Evolutionary conservation across 2,888 invertebrate genomes (phyloP), one percentile per base, ranked within the genome.

Genomic region (Tolmerus cingulatus): DNA sequence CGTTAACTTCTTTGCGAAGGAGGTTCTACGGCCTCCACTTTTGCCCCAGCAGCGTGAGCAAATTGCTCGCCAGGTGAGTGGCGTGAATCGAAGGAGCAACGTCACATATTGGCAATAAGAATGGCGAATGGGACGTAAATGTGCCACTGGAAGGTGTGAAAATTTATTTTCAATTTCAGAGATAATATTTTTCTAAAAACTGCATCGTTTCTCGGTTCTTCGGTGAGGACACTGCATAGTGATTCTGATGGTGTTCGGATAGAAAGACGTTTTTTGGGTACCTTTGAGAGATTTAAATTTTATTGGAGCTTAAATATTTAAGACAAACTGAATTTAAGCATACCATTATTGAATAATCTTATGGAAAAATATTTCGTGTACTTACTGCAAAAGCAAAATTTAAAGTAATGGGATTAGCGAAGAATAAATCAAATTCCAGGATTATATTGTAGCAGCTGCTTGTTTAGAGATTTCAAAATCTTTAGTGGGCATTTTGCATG

Each of bases 91-190:
- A 37, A 43, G 5, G 12, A 78, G 23, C 77, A 40, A 77, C 37
- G 34, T 43, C 43, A 23, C 78, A 78, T 78, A 78, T 43, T 55
- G 46, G 27, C 81, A 55, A 55, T 81, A 34, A 55, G 27, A 55
- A 55, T 55, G 16, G 51, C 55, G 55, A 55, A 81, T 81, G 81
- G 51, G 16, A 76, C 37, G 19, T 37, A 81, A 51, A 34, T n/a
- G 51, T 81, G 46, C 51, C 23, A 51, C 55, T 55, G 40, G 51
- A 81, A 51, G 34, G 46, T 55, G 81, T 46, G n/a, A 27, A 46
- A 81, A 81, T 55, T 81, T 55, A 81, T 81, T 81, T 76, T 76
- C 76, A 76, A 34, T 76, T 76, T 76, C 27, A n/a, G 34, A 66
- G 66, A 66, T 66, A 66, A 66, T 66, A 66, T 66, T 66, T 66